phyloP scores from a whole-genome alignment of 2,797 vertebrate species.

The Esox masquinongy region DNA sequence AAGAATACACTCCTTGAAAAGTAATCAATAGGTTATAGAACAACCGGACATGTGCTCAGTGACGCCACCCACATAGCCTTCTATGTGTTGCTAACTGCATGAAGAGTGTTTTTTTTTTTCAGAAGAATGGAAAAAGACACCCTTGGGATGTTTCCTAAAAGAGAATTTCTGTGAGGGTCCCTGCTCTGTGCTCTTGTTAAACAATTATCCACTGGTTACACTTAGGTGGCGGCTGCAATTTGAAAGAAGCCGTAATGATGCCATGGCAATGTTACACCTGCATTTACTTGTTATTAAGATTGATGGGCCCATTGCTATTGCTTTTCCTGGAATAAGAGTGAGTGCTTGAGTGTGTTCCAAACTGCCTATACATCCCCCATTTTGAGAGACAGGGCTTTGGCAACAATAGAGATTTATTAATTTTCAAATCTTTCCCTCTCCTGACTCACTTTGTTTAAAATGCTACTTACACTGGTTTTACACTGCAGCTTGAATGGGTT shows the following conservation, averaged over 20 bases:
- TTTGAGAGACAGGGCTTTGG: neutral
- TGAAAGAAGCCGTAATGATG: slow-evolving; percentile 46
- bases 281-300: slow-evolving; percentile 53
- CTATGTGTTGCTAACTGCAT: neutral
- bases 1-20: neutral
- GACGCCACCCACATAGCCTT: neutral
- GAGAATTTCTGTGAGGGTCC: slow-evolving; percentile 35
- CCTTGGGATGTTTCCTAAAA: slow-evolving; percentile 43
- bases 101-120: neutral
- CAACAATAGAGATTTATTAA: neutral
- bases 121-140: neutral
- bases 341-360: neutral
- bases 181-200: slow-evolving; percentile 33
- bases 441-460: neutral
- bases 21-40: neutral
- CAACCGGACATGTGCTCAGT: too few relatives aligned
- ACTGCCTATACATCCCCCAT: neutral
- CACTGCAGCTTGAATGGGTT: neutral
- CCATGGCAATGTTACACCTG: slow-evolving; percentile 61
- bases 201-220: slow-evolving; percentile 59
- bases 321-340: neutral
- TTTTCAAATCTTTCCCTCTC: neutral
- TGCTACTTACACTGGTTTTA: neutral
- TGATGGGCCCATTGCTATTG: slow-evolving; percentile 37
- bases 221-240: slow-evolving; percentile 48